Conservation (phyloP, 2,113 vertebrate genomes). For the Mirza zaza region DNA sequence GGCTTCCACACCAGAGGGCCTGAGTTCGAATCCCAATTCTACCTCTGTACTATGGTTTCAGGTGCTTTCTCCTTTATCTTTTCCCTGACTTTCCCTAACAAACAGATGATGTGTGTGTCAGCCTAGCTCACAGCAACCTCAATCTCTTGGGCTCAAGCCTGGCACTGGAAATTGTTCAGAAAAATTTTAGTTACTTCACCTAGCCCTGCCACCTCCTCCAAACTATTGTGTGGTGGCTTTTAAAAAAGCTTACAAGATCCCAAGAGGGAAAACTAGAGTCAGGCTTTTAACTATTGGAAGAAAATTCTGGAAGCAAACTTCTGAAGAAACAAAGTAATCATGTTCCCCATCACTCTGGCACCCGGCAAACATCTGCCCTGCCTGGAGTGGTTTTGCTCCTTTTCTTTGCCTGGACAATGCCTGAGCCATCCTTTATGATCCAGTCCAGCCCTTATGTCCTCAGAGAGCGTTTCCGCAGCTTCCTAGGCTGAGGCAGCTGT, state of each 20-base stretch:
- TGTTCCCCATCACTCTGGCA: background rate
- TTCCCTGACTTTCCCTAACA: background rate
- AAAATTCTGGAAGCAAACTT: background rate
- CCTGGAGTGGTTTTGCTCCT: background rate
- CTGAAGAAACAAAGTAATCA: background rate
- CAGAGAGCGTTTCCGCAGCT: background rate
- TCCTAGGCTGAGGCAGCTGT: background rate
- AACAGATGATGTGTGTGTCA: fast-evolving
- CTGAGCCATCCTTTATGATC: background rate
- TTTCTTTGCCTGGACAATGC: background rate
- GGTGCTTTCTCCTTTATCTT: background rate
- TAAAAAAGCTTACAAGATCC: background rate
- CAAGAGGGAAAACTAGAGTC: background rate
- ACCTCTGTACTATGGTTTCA: background rate
- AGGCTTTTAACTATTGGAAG: background rate
- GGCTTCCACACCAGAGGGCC: background rate
- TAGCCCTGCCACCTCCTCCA: background rate
- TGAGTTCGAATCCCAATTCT: background rate
- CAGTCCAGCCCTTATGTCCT: background rate
- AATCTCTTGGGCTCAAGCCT: too few species aligned
- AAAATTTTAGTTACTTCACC: background rate
- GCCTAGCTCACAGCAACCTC: too few species aligned
- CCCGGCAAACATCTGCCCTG: background rate
- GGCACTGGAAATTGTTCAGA: background rate
- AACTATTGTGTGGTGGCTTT: background rate